phyloP scores from a whole-genome alignment of 2,797 vertebrate species.

The Gadopsis bispinosus region DNA sequence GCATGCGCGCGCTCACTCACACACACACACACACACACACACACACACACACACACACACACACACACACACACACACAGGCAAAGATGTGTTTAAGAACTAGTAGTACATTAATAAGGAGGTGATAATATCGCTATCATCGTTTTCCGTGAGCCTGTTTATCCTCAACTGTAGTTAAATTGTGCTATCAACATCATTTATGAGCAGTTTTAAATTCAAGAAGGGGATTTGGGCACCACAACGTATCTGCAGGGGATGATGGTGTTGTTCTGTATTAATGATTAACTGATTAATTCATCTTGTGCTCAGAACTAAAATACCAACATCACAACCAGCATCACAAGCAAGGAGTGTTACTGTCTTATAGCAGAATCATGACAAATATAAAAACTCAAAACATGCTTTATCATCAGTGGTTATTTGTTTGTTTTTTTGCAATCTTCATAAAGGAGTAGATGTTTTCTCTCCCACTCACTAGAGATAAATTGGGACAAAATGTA shows the following conservation, averaged over 20 bases:
- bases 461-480: neutral
- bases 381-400: neutral
- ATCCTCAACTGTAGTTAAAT: neutral
- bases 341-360: neutral
- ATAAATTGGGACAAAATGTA: neutral
- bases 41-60: constrained; percentile 31
- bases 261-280: neutral
- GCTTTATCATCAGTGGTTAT: neutral
- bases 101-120: neutral
- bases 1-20: constrained; percentile 5
- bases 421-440: neutral
- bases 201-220: neutral
- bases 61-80: constrained; percentile 12
- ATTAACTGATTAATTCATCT: neutral
- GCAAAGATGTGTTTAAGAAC: constrained; percentile 47
- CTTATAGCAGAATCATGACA: neutral
- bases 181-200: neutral
- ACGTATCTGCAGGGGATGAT: neutral
- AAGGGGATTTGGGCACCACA: neutral
- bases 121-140: neutral
- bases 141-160: neutral
- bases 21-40: constrained; percentile 6
- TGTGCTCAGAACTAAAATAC: too few species aligned
- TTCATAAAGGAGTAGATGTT: too few species aligned
- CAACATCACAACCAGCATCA: neutral